Base-by-base conservation (phyloP, 2,797 vertebrate species). In the Gambusia yucatana region DNA sequence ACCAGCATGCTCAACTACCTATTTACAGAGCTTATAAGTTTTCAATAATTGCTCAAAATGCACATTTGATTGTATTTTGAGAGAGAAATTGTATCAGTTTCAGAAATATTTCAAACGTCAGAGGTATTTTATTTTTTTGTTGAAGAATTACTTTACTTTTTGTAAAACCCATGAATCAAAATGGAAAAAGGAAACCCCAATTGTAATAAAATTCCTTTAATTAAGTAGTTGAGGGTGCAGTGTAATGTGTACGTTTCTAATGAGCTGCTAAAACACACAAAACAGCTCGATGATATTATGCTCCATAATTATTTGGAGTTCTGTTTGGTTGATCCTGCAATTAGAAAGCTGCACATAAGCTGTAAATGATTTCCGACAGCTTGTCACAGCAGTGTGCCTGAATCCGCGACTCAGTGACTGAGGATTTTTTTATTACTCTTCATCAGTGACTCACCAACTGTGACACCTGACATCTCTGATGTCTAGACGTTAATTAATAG, bases 301-400 rank as follows among this genome's bases (percentile, higher is more conserved):
- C 94, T 94, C 96, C 95, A 95, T 97, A 97, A 98, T 97, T 97
- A 97, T 96, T 95, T 96, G 97, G 96, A 96, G 96, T 97, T 97
- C 96, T 96, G 95, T 97, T 95, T 97, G 96, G 94, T 92, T 96
- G 96, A 96, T 97, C 96, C 96, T 95, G 97, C 96, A 96, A 95
- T 96, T 94, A 95, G 93, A 94, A 93, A 80, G 85, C 84, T 75
- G 75, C 76, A 77, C 75, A 63, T 50, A 30, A 84, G 48, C 82
- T 85, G 74, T 76, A 74, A 77, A 78, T 74, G 75, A 84, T 88
- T 82, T 72, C 81, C 57, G 47, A 41, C 79, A 71, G 70, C 79
- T 83, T 71, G 61, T 85, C 75, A 63, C 72, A 52, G 55, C 67
- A 39, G 41, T 13, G 70, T 65, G 73, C 36, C 52, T 46, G 65